Evolutionary conservation across 2,888 invertebrate genomes (phyloP), one percentile per base, ranked within the genome.

Genomic region (Andricus quercusramuli): DNA sequence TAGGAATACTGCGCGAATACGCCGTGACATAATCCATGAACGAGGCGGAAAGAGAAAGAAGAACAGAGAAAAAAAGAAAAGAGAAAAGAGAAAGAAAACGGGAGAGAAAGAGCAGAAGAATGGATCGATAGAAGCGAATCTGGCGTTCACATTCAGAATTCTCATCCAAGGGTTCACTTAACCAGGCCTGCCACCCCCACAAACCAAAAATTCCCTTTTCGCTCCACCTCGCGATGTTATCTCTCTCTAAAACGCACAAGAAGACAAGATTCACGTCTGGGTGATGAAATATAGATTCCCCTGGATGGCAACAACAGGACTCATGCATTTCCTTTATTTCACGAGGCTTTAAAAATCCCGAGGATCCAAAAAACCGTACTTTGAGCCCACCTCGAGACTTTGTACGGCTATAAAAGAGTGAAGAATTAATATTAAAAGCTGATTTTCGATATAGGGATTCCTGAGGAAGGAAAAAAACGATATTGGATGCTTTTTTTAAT

Each of bases 21-120:
- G 11, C 65, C 37, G 65, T 66, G 65, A 66, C 65, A 66, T 66
- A 66, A 66, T 66, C 37, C 64, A 22, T 5, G 20, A 64, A 66
- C 37, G 20, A 66, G n/a, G n/a, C 20, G n/a, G 20, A 37, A n/a
- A 17, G 32, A 29, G 20, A 65, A 37, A 66, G 37, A 25, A 65
- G 6, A 15, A 64, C 13, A 11, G 25, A 64, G 22, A 64, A 64
- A 29, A 1, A 20, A 25, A 65, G 32, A n/a, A n/a, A n/a, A n/a
- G n/a, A n/a, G n/a, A n/a, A n/a, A n/a, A n/a, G n/a, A n/a, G n/a
- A n/a, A n/a, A n/a, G n/a, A n/a, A n/a, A n/a, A n/a, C n/a, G 41
- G n/a, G 13, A 67, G 22, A 67, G 41, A 41, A 37, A 9, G 37
- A 66, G n/a, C 3, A 37, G 9, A 66, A 66, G 8, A 29, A 29